phyloP scores from a whole-genome alignment of 2,888 invertebrate species.

The Rotaria macrura region DNA sequence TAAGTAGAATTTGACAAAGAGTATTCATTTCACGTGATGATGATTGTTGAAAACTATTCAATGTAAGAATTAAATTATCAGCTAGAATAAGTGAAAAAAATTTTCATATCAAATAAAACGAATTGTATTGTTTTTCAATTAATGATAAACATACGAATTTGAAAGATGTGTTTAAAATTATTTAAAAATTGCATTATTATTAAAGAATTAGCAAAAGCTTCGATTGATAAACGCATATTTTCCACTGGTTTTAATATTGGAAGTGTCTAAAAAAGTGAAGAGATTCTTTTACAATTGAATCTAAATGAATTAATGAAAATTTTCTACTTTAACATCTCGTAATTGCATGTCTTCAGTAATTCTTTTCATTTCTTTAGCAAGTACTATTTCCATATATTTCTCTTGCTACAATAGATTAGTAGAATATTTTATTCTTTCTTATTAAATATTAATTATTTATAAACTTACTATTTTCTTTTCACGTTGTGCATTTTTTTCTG shows the following conservation, averaged over 20 bases:
- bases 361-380: constrained; percentile 9
- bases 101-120: not conserved
- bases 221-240: constrained; percentile 14
- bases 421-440: too few relatives aligned
- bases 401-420: not conserved
- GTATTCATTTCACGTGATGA: constrained; percentile 16
- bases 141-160: not conserved
- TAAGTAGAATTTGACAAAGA: constrained; percentile 24
- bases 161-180: not conserved
- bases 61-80: constrained; percentile 3
- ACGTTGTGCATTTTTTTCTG: constrained; percentile 24
- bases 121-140: too few relatives aligned
- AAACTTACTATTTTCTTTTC: not conserved
- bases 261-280: not conserved
- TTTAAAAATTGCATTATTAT: constrained; percentile 9
- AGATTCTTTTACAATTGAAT: not conserved
- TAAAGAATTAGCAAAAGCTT: not conserved
- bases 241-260: constrained; percentile 13
- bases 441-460: not conserved
- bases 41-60: constrained; percentile 1
- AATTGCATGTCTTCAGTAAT: constrained; percentile 6
- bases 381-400: not conserved
- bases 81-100: not conserved
- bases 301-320: too few relatives aligned
- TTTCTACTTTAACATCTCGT: constrained; percentile 1